A percentile compares a stretch with the other conserved stretches of the same genome.
Evolutionary conservation across 2,888 invertebrate species (phyloP).

Genomic region (Hydraecia micacea): DNA sequence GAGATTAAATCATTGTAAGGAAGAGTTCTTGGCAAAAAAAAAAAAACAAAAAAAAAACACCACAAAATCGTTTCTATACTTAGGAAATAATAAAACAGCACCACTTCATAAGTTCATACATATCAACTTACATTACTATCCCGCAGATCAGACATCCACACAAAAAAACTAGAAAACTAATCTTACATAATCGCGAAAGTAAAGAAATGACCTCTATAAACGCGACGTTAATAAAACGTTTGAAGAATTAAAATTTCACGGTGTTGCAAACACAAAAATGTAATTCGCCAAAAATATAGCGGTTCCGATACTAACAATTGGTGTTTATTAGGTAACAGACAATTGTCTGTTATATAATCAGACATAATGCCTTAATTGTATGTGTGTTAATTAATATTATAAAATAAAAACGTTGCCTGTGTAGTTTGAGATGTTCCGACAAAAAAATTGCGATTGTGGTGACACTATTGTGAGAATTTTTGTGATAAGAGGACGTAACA

Average conservation of each 20-base stretch:
- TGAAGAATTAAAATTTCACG: constrained; percentile 64
- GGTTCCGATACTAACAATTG: constrained; percentile 54
- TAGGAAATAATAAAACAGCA: background rate
- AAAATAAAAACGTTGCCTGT: constrained; percentile 28
- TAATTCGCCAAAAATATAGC: constrained; percentile 44
- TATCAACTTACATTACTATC: background rate
- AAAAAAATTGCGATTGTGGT: constrained; percentile 34
- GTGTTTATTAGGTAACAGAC: constrained; percentile 56
- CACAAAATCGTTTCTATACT: background rate
- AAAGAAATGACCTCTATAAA: constrained; percentile 55
- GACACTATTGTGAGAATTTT: constrained; percentile 27
- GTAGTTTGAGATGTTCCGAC: constrained; percentile 27
- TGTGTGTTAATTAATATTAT: constrained; percentile 54
- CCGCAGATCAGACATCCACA: constrained; percentile 10
- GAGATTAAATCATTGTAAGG: background rate
- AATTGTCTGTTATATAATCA: constrained; percentile 47
- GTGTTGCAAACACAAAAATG: constrained; percentile 54
- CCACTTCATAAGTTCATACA: constrained; percentile 1
- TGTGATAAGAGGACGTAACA: constrained; percentile 23
- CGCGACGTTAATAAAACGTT: constrained; percentile 45
- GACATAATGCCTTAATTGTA: constrained; percentile 36
- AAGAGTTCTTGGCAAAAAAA: background rate
- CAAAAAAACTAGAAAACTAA: constrained; percentile 41
- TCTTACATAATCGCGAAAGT: constrained; percentile 62
- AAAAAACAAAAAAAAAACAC: background rate